Evolutionary conservation across 2,113 vertebrate genomes (phyloP), one percentile per base, ranked within the genome.

Genomic region (Tursiops truncatus): DNA sequence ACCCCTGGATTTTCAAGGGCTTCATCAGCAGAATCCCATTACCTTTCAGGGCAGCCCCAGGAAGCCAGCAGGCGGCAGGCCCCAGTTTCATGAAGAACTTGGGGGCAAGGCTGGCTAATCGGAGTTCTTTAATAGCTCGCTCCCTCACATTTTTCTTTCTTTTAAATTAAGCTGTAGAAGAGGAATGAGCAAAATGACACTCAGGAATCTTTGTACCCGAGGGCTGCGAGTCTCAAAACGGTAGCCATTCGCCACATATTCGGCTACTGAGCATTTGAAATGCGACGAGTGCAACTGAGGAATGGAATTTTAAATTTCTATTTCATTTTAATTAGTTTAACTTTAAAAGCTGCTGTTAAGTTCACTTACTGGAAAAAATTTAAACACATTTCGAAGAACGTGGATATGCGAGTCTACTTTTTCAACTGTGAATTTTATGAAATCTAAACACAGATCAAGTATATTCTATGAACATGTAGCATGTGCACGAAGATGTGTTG

Each of bases 1-100:
- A 28, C 44, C 36, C 53, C 53, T 88, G 50, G 77, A 93, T 94
- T 95, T 97, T 91, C 44, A 93, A 82, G 85, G 21, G 58, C 67
- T 93, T 96, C 50, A 47, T 77, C 47, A 92, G 82, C n/a, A 96
- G 92, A 91, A 92, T 62, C 86, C 82, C 38, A n/a, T 60, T 65
- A 90, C 47, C 65, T 82, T 81, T 93, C 50, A 13, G 14, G 31
- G 47, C 4, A 82, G 67, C 31, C 50, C 33, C n/a, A 23, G 53
- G 83, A 97, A 96, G 36, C 60, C 91, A 95, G 70, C 23, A 96
- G 80, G 70, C 15, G 94, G 88, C 41, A 60, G 50, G 85, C 10
- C 68, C 60, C n/a, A 18, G n/a, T 38, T 81, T 96, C 91, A 85
- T 2, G 2, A 94, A 89, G 65, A 89, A 74, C 50, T 65, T 96